Percentiles rank a stretch among this genome's conserved stretches.
phyloP scores from a whole-genome alignment of 2,797 vertebrate species.

The Arctocebus calabarensis region DNA sequence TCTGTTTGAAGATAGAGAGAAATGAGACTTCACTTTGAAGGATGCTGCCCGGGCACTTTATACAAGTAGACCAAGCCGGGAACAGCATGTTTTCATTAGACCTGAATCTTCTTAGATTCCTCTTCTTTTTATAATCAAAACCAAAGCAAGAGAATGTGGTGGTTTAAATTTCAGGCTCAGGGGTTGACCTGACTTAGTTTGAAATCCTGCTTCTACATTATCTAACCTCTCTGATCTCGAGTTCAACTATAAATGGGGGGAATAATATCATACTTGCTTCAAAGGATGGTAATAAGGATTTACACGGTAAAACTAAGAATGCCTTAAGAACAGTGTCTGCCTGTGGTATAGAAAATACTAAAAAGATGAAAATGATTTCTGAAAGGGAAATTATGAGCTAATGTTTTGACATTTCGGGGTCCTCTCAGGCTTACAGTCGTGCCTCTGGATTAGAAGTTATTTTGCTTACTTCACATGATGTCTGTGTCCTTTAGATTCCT shows the following conservation, averaged over 20 bases:
- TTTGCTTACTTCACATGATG: background rate
- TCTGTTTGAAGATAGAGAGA: background rate
- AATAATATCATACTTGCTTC: background rate
- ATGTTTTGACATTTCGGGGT: background rate
- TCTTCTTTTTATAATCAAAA: constrained; percentile 1
- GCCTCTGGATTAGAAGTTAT: background rate
- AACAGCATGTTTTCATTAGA: background rate
- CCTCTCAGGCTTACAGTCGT: background rate
- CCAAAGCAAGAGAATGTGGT: background rate
- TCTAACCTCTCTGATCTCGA: constrained; percentile 31
- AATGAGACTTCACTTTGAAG: background rate
- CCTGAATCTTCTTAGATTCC: background rate
- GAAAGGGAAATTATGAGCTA: constrained; percentile 13
- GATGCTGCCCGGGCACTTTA: background rate
- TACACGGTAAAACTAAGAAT: background rate
- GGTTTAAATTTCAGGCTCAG: background rate
- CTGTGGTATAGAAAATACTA: background rate
- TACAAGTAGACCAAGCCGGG: background rate
- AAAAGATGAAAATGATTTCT: constrained; percentile 3
- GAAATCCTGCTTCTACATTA: constrained; percentile 9
- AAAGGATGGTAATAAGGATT: background rate
- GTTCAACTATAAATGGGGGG: constrained; percentile 13
- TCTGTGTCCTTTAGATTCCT: background rate
- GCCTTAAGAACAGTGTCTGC: background rate
- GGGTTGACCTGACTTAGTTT: background rate